Evolutionary conservation across 2,113 vertebrate genomes (phyloP), one percentile per base, ranked within the genome.

Genomic region (Mesembrinibis cayennensis): DNA sequence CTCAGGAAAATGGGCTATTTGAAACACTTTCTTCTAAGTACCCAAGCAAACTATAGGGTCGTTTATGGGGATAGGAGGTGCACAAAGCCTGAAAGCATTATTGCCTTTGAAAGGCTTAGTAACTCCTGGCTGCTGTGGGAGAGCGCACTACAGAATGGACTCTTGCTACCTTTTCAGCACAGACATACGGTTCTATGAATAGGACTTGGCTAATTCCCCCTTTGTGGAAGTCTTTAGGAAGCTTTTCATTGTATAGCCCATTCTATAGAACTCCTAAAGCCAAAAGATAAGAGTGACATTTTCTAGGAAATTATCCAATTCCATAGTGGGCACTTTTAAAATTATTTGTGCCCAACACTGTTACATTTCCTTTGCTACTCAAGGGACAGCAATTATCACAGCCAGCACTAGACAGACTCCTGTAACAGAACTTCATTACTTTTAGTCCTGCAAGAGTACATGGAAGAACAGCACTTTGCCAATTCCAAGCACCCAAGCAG

Each of bases 151-250:
- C 45, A 62, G 82, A 89, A 91, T 29, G 76, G 34, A 55, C 6
- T 25, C 65, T 88, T 49, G 45, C 65, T 96, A 87, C 80, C 61
- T 91, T 89, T 95, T 89, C 70, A 95, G 74, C 22, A 42, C 17
- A 82, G 81, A 45, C 81, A 32, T 3, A 34, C 0, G 16, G 36
- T 87, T 87, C 92, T 91, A 47, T 93, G 97, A 96, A 92, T 74
- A 92, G 83, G 69, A 72, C 56, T 91, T 87, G 81, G 42, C 52
- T 94, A 96, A 93, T 94, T 89, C 84, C 25, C n/a, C 36, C 74
- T 94, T 92, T 94, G 89, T 95, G 83, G 65, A 95, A 96, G 73
- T 56, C 92, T 71, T 92, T 79, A 89, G 70, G 86, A 87, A 96
- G 77, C 50, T 72, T 93, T 95, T 66, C 56, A 82, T 93, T 82